Evolutionary conservation across 2,888 invertebrate genomes (phyloP).

Genomic region (Apeira syringaria): DNA sequence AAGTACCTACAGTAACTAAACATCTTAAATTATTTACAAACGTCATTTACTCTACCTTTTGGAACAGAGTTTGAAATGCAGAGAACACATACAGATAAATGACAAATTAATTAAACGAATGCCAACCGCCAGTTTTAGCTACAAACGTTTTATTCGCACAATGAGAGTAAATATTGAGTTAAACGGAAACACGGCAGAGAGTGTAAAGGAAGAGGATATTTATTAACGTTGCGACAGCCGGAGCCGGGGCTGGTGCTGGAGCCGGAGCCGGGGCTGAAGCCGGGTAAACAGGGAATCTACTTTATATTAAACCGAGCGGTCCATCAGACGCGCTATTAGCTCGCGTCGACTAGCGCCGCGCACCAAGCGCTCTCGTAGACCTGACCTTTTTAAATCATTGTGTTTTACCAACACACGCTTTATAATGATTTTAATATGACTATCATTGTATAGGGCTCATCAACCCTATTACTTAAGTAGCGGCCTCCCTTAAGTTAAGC

Average conservation of each 20-base stretch:
- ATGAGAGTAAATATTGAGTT: constrained; percentile 59
- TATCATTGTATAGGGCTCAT: too few species aligned
- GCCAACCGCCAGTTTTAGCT: constrained; percentile 10
- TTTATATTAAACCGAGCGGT: constrained; percentile 72
- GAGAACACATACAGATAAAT: constrained; percentile 9
- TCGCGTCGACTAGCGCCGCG: constrained; percentile 32
- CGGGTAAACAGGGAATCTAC: constrained; percentile 67
- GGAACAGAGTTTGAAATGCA: constrained; percentile 3
- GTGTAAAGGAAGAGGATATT: constrained; percentile 61
- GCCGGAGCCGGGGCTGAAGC: too few species aligned
- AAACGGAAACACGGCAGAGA: constrained; percentile 49
- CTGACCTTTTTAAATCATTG: constrained; percentile 15
- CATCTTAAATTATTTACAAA: background rate
- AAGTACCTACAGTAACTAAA: too few species aligned
- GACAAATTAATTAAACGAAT: constrained; percentile 20
- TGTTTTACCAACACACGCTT: too few species aligned
- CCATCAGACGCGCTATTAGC: constrained; percentile 62
- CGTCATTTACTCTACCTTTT: background rate
- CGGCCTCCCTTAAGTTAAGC: too few species aligned
- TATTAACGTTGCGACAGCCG: constrained; percentile 70
- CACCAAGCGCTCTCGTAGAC: constrained; percentile 12
- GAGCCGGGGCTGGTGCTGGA: too few species aligned
- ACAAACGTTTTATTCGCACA: constrained; percentile 44
- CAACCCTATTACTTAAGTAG: too few species aligned
- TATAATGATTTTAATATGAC: too few species aligned